Evolutionary conservation across 2,113 vertebrate species (phyloP), one percentile per base, ranked within the genome.

Genomic region (Boleophthalmus pectinirostris): DNA sequence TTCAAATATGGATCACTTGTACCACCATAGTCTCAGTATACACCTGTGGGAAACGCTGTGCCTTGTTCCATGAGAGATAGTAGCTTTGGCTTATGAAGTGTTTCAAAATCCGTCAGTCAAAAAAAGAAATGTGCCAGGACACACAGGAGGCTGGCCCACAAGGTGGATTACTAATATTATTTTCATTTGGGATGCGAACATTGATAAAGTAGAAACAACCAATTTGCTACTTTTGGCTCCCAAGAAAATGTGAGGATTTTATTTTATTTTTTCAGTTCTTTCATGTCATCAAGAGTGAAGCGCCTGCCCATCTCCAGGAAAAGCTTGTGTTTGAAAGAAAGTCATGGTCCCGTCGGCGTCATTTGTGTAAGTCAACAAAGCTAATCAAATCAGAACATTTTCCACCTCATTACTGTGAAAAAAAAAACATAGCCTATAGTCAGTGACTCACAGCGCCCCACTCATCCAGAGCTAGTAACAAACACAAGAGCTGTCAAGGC

Each of bases 41-140:
- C 5, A 43, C 38, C 7, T 43, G 38, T 43, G 38, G 38, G 38
- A 43, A 43, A 10, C 38, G 10, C 38, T 43, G 38, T 10, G 88
- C 92, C 90, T 88, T 67, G 82, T 85, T 91, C 80, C 81, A 85
- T 79, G 80, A 82, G 77, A 84, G 77, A 90, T 92, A 87, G 85
- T 38, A 38, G 6, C 79, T 82, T 81, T 73, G 82, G 84, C 83
- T 69, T 70, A 91, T 81, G 65, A 80, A 73, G 79, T 77, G 79
- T 83, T 85, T 87, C 80, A 81, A 89, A 87, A 92, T 88, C 80
- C 76, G 80, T 86, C 38, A 43, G 38, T 43, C 38, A 43, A 43
- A 43, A 38, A 43, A 43, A 6, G 38, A 43, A 43, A 43, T 9
- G 38, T 43, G 38, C 38, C 38, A 43, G 38, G 35, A 38, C 35